Evolutionary conservation across 2,797 vertebrate genomes (phyloP), one percentile per base, ranked within the genome.

Genomic region (Orientallactaga sibirica): DNA sequence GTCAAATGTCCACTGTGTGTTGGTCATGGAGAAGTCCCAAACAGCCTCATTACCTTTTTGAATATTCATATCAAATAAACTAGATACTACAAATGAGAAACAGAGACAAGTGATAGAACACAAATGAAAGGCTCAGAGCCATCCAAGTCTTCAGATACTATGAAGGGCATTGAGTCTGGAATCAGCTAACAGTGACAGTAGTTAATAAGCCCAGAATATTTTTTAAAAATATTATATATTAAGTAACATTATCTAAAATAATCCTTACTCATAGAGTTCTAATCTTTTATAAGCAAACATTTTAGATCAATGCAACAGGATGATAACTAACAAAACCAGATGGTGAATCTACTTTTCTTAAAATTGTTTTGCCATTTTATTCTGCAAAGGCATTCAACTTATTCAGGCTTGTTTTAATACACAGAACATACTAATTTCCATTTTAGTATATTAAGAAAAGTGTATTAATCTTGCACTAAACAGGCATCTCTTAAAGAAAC

Each of bases 291-390:
- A 95, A 94, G 43, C 58, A 95, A 97, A 96, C 0, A 0, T 71
- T 97, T 93, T 76, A 66, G 88, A 97, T 96, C 58, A 92, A 78
- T 97, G 97, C 87, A 95, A 96, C 95, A 95, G 88, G 85, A 62
- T 70, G 55, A 97, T 96, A 97, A 97, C 88, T 93, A 96, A 90
- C 76, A 95, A 52, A 96, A 96, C 86, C 77, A 97, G 77, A 96
- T n/a, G 88, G 94, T 93, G 55, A 96, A 95, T 96, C 68, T 90
- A 96, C n/a, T 91, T 52, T 90, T 85, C 95, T 83, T 94, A 76
- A 90, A 37, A 61, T 7, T 76, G 37, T 94, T 97, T 96, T 94
- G 97, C 92, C 80, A 62, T 29, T 92, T 70, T 97, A 48, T 62
- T 95, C 79, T 90, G 90, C 95, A 82, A 88, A 93, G 96, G 95